Percentiles rank a stretch among this genome's conserved stretches.
Conservation (phyloP, 2,888 invertebrate species). For the Choristoneura rosaceana region DNA sequence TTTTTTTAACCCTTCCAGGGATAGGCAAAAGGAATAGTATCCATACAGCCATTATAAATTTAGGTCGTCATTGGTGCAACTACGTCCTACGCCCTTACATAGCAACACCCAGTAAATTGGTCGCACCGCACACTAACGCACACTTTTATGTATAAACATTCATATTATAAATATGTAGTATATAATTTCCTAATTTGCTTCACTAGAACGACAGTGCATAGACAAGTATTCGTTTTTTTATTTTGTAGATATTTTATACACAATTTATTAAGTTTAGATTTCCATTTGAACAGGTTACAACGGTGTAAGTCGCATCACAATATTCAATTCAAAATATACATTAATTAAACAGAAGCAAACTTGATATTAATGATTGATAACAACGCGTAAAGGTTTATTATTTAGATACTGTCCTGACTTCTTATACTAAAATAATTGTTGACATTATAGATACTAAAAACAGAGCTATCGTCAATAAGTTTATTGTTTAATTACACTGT, state of each 20-base stretch:
- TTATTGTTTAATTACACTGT: neutral
- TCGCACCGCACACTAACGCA: slow-evolving; percentile 76
- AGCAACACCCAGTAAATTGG: slow-evolving; percentile 64
- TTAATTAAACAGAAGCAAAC: neutral
- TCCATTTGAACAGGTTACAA: slow-evolving; percentile 10
- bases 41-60: slow-evolving; percentile 44
- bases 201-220: slow-evolving; percentile 68
- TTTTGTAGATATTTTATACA: slow-evolving; percentile 37
- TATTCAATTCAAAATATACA: neutral
- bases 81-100: slow-evolving; percentile 58
- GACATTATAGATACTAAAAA: neutral
- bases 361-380: neutral
- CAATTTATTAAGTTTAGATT: neutral
- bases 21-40: too few species aligned
- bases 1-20: too few species aligned
- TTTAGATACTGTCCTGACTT: neutral
- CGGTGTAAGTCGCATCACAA: slow-evolving; percentile 17
- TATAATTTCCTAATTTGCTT: slow-evolving; percentile 56
- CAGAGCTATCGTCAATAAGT: neutral
- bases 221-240: slow-evolving; percentile 52
- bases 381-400: neutral
- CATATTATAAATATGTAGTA: slow-evolving; percentile 63
- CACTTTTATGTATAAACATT: slow-evolving; percentile 70
- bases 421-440: neutral
- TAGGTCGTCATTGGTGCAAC: slow-evolving; percentile 63